Base-by-base conservation (phyloP, 2,797 vertebrate species). In the Sphaeramia orbicularis region DNA sequence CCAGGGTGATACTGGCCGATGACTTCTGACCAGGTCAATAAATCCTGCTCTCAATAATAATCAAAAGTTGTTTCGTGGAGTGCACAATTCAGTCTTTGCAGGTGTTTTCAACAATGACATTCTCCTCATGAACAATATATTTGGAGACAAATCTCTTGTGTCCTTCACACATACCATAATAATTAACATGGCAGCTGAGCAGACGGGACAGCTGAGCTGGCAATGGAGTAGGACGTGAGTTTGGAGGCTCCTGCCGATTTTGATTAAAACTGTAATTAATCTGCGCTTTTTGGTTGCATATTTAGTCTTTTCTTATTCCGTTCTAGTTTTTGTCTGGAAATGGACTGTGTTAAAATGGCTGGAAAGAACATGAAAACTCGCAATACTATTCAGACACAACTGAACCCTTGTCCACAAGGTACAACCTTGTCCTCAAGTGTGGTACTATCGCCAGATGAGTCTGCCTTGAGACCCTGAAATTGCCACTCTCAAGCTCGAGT, bases 271-370 rank as follows among this genome's bases (percentile, higher is more conserved):
- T 56, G 18, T 30, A 10, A 18, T 56, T 56, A 0, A 30, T 30
- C 19, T 49, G 44, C 14, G 44, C 14, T 44, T 59, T 38, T 52
- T 11, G 24, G 10, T 44, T 18, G 52, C 10, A 59, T 18, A 24
- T 18, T 21, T 14, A 18, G 47, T 32, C 12, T 15, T n/a, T 12
- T 37, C 56, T 47, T 16, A 30, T 19, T 19, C 24, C 1, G 13
- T 11, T 6, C 0, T 30, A 41, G 1, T 36, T 44, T 53, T 32
- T 61, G 12, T 41, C 8, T 4, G 14, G 13, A 12, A 19, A 2
- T n/a, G n/a, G n/a, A n/a, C n/a, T n/a, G n/a, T n/a, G 21, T 5
- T 52, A 53, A 45, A 38, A 69, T 60, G 56, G 2, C 65, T 38
- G 48, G 56, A 38, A 70, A 40, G 15, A 48, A 42, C 45, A 2